These are phyloP conservation scores for Mirounga angustirostris DNA, from an alignment of 2,113 vertebrate species.

Conservation along the genomic window DNA sequence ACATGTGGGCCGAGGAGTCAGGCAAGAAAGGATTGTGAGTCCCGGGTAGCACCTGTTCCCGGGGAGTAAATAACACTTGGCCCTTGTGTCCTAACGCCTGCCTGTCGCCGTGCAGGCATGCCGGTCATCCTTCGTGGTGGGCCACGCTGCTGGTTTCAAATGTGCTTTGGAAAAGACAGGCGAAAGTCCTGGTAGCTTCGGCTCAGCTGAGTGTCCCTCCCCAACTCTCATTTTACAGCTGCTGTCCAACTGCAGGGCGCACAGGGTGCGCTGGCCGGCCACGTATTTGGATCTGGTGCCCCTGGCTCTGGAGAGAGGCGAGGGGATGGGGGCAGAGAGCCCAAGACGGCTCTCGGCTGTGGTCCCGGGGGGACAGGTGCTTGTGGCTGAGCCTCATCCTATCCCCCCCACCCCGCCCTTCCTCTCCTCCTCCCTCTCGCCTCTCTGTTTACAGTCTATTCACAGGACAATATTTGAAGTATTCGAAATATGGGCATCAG, in stretches of 20 bases:
- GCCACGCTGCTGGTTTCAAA: not conserved
- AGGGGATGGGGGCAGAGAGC: not conserved
- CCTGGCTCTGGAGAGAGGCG: not conserved
- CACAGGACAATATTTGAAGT: constrained; percentile 59
- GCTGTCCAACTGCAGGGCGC: not conserved
- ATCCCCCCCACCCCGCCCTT: not conserved
- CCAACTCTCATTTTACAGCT: constrained; percentile 56
- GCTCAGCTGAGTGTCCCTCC: not conserved
- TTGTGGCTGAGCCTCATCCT: not conserved
- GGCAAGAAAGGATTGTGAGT: constrained; percentile 42
- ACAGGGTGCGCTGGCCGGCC: not conserved
- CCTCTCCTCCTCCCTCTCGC: not conserved
- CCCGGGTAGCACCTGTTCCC: constrained; percentile 73
- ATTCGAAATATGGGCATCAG: constrained; percentile 61
- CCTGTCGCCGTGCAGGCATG: constrained; percentile 53
- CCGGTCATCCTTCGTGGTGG: not conserved
- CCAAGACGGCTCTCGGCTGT: not conserved
- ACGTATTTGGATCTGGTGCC: not conserved
- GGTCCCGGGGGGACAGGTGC: constrained; percentile 72
- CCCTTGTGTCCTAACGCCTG: constrained; percentile 63
- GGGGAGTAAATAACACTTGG: constrained; percentile 74
- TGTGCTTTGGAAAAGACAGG: constrained; percentile 51
- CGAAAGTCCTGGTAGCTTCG: constrained; percentile 39
- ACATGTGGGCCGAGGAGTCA: constrained; percentile 56
- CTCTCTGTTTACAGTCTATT: constrained; percentile 71